A percentile compares a stretch with the other conserved stretches of the same genome.
Evolutionary conservation across 1,140 invertebrate genomes (phyloP).

Genomic region (Hycleus cichorii): DNA sequence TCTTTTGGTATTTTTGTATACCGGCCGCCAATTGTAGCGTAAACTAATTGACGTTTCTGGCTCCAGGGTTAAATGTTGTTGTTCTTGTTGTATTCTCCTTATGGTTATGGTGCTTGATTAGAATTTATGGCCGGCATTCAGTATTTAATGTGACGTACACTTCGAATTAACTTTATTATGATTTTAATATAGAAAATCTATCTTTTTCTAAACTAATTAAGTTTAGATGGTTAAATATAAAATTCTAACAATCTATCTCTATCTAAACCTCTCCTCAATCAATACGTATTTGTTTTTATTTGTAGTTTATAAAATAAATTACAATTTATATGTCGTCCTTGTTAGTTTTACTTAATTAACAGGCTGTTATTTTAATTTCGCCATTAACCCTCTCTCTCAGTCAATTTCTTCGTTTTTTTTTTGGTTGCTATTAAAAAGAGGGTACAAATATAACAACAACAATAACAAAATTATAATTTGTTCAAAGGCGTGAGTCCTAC

Average conservation of each 20-base stretch:
- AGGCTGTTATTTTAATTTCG: no score
- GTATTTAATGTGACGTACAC: conserved; percentile 16
- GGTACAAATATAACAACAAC: no score
- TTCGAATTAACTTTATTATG: conserved; percentile 18
- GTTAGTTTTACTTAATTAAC: no score
- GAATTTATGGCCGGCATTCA: conserved; percentile 19
- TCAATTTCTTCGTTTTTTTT: no score
- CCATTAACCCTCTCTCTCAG: no score
- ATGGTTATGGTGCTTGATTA: conserved; percentile 26
- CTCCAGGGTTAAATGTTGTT: conserved; percentile 5
- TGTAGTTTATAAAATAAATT: background rate
- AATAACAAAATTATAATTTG: background rate
- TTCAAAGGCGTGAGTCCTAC: conserved; percentile 7
- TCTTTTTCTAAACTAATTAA: conserved; percentile 8
- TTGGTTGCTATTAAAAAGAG: no score
- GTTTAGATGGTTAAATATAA: conserved; percentile 13
- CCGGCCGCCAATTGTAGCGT: conserved; percentile 14
- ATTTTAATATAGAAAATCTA: conserved; percentile 17
- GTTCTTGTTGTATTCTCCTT: no score
- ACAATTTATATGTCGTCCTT: conserved; percentile 5
- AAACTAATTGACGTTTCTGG: conserved; percentile 26
- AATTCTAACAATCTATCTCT: background rate
- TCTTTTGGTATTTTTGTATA: no score
- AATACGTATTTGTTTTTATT: background rate
- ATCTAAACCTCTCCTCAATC: background rate